Conservation (phyloP, 2,113 vertebrate genomes). For the Gorilla gorilla region DNA sequence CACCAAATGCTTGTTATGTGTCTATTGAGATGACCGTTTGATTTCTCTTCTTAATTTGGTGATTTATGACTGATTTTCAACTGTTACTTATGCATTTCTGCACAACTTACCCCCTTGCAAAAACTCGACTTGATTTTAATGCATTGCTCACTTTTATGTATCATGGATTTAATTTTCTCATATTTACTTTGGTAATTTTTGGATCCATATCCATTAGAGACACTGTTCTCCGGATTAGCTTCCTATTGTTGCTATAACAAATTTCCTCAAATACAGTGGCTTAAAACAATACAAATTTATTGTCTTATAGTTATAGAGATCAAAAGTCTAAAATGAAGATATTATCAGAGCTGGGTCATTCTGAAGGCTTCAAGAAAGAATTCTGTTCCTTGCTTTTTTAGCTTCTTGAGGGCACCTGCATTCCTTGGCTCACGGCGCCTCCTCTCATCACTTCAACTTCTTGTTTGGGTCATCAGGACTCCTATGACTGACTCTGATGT, state of each 20-base stretch:
- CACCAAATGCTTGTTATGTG: background rate
- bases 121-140: too few species aligned
- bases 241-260: background rate
- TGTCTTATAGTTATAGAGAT: background rate
- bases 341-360: background rate
- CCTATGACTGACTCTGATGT: fast-evolving
- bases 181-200: background rate
- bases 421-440: background rate
- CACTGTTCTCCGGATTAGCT: background rate
- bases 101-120: background rate
- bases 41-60: background rate
- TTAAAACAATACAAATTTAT: background rate
- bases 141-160: fast-evolving
- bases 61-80: background rate
- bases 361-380: background rate
- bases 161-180: background rate
- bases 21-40: background rate
- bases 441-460: too few species aligned
- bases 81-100: background rate
- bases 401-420: background rate
- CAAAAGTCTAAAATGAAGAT: background rate
- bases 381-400: fast-evolving
- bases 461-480: fast-evolving
- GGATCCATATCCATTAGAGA: background rate
- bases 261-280: background rate